Evolutionary conservation across 37 sponge, comb jelly and placozoan species (phyloP).

Genomic region (Dysidea cf. avara): DNA sequence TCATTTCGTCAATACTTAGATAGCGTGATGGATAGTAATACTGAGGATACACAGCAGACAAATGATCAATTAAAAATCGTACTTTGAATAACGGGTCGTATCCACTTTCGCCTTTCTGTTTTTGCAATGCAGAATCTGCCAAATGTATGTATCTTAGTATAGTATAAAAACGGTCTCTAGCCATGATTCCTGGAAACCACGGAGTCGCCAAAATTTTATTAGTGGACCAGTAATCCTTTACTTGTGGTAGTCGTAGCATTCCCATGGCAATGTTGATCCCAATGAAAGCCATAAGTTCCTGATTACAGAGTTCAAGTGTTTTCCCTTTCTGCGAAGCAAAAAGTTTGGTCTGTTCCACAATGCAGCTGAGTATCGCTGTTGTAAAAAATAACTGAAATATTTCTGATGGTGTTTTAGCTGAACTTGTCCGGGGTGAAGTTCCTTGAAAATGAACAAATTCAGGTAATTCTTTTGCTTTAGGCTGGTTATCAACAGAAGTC

Average conservation of each 20-base stretch:
- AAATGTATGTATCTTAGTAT: conserved; percentile 4
- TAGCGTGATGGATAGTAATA: too few relatives aligned
- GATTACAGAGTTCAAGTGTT: background rate
- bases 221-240: conserved; percentile 2
- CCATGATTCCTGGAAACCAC: conserved; percentile 7
- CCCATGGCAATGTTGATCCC: conserved; percentile 20
- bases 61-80: background rate
- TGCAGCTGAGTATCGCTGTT: background rate
- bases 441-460: background rate
- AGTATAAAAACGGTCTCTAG: background rate
- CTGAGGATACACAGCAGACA: background rate
- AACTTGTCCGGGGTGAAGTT: background rate
- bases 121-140: background rate
- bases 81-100: conserved; percentile 1
- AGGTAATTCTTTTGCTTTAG: background rate
- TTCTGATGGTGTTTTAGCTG: background rate
- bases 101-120: background rate
- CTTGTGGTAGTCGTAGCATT: background rate
- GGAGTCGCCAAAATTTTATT: background rate
- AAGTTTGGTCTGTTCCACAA: background rate
- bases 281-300: background rate
- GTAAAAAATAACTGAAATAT: conserved; percentile 6
- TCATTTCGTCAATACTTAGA: too few relatives aligned
- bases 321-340: background rate
- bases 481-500: too few relatives aligned